Base-by-base conservation (phyloP, 2,888 invertebrate species). In the Orthosia cruda region DNA sequence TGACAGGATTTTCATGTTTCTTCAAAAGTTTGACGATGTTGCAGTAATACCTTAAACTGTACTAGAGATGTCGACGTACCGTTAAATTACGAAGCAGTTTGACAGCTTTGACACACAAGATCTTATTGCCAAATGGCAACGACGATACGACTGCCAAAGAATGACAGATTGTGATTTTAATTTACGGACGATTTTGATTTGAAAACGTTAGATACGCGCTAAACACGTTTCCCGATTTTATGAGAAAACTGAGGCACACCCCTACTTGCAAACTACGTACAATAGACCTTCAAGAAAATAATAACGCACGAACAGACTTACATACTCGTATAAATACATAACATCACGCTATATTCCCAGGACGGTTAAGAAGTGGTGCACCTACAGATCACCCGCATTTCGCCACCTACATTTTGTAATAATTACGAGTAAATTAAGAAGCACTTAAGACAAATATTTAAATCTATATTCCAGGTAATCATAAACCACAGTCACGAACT, bases 1-100 rank as follows among this genome's bases (percentile, higher is more conserved):
- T 67, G 71, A 61, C 52, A 75, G 64, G 12, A 32, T 52, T 20
- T 80, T 72, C 66, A 57, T 32, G 2, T 15, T 52, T 73, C 45
- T 71, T 62, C 32, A 20, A 20, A 32, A n/a, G 3, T 92, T 83
- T 68, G 69, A 26, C 7, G 4, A n/a, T 50, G 18, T 40, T 40
- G 7, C 11, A 50, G n/a, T 11, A 2, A 23, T 40, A n/a, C 40
- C 52, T 4, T 40, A 12, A 68, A 52, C 12, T 7, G 47, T n/a
- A 26, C n/a, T 54, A 45, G 40, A 66, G 26, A 32, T 18, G 47
- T 20, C 3, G 9, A 67, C 13, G 15, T 40, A 15, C 9, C 45
- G 4, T 20, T 16, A 23, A 4, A 3, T 0, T 16, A 62, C 4
- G n/a, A n/a, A n/a, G n/a, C n/a, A n/a, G n/a, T n/a, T 3, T 40